Percentiles rank a stretch among this genome's conserved stretches.
Evolutionary conservation across 2,797 vertebrate genomes (phyloP).

Genomic region (Cynodonichthys magdalenae): DNA sequence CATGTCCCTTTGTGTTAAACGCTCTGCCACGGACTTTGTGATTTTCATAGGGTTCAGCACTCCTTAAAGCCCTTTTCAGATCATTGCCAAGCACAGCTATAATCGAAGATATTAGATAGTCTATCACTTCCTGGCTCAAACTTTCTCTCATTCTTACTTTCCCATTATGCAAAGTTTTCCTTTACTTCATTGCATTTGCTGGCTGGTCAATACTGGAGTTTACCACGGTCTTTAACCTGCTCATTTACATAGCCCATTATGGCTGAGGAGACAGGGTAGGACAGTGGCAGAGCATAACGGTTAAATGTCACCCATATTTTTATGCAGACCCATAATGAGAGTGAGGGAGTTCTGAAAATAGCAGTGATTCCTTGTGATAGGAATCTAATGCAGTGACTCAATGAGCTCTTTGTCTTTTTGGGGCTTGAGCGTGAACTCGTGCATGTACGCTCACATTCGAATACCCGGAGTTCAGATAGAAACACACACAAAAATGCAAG

Average conservation of each 20-base stretch:
- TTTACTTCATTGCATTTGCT: constrained; percentile 38
- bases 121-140: no score
- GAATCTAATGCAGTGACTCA: constrained; percentile 65
- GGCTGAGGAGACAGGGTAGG: constrained; percentile 25
- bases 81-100: constrained; percentile 12
- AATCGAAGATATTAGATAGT: constrained; percentile 10
- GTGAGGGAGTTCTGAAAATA: constrained; percentile 65
- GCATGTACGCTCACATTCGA: constrained; percentile 20
- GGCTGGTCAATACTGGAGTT: constrained; percentile 41
- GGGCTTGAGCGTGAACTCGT: constrained; percentile 34
- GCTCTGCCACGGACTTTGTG: constrained; percentile 47
- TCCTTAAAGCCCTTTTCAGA: constrained; percentile 40
- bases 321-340: constrained; percentile 61
- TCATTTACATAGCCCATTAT: constrained; percentile 68
- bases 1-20: constrained; percentile 55
- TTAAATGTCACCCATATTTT: constrained; percentile 69
- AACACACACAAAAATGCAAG: constrained; percentile 20
- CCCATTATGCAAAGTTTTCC: constrained; percentile 35
- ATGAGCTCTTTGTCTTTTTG: constrained; percentile 73
- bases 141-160: not conserved
- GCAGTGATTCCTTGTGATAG: constrained; percentile 68
- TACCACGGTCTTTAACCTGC: constrained; percentile 56
- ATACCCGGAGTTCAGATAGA: constrained; percentile 30
- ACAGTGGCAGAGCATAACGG: constrained; percentile 46
- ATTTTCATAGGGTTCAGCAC: constrained; percentile 15